These are phyloP conservation scores for Pluvianellus socialis DNA, from an alignment of 2,113 vertebrate genomes.

Conservation along the genomic window DNA sequence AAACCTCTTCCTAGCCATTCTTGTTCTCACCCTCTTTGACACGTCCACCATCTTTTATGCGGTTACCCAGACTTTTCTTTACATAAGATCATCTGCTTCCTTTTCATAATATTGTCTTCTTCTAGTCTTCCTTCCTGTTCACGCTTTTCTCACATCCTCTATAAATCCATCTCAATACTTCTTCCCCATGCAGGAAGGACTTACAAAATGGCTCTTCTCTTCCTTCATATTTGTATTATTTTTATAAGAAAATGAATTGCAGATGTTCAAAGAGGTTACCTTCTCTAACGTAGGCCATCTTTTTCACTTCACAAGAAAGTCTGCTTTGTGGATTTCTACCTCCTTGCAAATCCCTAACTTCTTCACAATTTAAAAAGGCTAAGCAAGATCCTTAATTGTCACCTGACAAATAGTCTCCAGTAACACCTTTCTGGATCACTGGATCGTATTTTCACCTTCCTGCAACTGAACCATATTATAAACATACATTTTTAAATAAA, in stretches of 20 bases:
- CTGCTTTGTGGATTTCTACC: neutral
- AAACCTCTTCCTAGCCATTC: neutral
- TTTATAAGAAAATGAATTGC: neutral
- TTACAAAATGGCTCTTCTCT: neutral
- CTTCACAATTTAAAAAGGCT: neutral
- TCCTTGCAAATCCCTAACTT: neutral
- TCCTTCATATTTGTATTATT: neutral
- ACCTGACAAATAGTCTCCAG: neutral
- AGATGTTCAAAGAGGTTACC: neutral
- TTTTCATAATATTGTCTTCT: neutral
- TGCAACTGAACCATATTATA: neutral
- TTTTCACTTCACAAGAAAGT: neutral
- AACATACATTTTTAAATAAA: neutral
- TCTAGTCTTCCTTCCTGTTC: neutral
- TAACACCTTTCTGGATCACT: neutral
- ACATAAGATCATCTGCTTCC: neutral
- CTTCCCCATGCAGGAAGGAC: neutral
- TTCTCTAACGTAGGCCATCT: neutral
- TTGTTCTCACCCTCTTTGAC: neutral
- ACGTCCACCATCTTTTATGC: fast-evolving
- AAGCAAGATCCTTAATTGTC: neutral
- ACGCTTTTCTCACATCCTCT: neutral
- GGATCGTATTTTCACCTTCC: neutral
- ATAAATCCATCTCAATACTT: neutral
- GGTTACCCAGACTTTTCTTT: neutral